These are phyloP conservation scores for Apogon talboti DNA, from an alignment of 2,797 vertebrate species.

Conservation along the genomic window DNA sequence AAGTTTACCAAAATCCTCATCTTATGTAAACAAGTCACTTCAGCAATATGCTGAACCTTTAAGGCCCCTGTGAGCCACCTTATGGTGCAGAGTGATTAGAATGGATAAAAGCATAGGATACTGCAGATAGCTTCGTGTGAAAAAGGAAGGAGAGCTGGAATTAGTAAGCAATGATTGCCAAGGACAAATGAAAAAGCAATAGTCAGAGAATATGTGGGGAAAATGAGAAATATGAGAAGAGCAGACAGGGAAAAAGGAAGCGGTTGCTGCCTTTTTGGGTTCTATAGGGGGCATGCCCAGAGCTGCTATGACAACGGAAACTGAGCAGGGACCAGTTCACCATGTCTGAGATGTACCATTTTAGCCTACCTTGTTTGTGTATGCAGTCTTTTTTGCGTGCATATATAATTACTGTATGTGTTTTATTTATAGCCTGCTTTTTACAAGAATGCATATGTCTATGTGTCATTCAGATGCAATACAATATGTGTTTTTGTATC, in stretches of 20 bases:
- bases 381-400: neutral
- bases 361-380: constrained; percentile 40
- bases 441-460: constrained; percentile 6
- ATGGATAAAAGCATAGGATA: constrained; percentile 33
- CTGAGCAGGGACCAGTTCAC: constrained; percentile 71
- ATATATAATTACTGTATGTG: neutral
- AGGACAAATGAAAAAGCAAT: constrained; percentile 26
- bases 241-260: constrained; percentile 9
- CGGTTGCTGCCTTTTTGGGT: constrained; percentile 46
- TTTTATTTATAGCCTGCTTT: neutral
- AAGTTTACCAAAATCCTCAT: constrained; percentile 49
- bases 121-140: constrained; percentile 41
- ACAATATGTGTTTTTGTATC: constrained; percentile 31
- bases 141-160: constrained; percentile 12
- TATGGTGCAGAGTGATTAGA: constrained; percentile 54
- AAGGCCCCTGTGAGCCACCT: constrained; percentile 57
- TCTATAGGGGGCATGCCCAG: constrained; percentile 63
- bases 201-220: constrained; percentile 7
- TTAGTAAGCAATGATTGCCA: neutral
- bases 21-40: constrained; percentile 43
- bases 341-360: constrained; percentile 70
- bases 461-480: constrained; percentile 6
- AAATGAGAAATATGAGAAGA: constrained; percentile 18
- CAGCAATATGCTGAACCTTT: constrained; percentile 57
- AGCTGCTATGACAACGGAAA: constrained; percentile 88